Conservation (phyloP, 2,113 vertebrate genomes). For the Ginglymostoma cirratum region DNA sequence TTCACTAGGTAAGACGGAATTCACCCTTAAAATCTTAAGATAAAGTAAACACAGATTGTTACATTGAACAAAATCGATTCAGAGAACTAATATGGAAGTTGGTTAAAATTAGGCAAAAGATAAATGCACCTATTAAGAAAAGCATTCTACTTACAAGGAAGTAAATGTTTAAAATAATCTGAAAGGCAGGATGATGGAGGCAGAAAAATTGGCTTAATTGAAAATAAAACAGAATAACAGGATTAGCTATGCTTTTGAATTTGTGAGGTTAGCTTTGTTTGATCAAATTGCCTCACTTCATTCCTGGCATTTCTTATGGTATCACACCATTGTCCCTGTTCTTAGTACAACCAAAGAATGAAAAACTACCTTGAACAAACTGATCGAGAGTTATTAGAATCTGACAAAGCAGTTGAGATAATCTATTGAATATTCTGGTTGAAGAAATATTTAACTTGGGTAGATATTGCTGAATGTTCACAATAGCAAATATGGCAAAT, state of each 20-base stretch:
- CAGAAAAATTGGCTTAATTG: background rate
- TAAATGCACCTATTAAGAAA: background rate
- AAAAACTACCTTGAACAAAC: no score
- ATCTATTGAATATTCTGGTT: no score
- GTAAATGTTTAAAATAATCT: background rate
- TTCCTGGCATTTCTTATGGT: background rate
- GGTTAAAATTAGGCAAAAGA: background rate
- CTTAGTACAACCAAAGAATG: background rate
- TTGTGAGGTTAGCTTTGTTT: background rate
- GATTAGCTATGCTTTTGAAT: background rate
- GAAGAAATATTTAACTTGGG: no score
- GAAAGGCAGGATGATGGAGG: background rate
- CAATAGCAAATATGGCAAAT: no score
- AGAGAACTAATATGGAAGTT: background rate
- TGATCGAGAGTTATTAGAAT: no score
- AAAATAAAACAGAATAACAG: background rate
- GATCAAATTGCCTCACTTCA: background rate
- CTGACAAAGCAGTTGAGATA: no score
- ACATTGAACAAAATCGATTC: background rate
- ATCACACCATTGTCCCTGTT: background rate
- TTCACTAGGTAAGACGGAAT: background rate
- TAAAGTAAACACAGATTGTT: background rate
- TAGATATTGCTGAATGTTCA: no score
- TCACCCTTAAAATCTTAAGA: background rate
- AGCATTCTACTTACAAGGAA: background rate